Base-by-base conservation (phyloP, 2,888 invertebrate species). In the Cryptus armator region DNA sequence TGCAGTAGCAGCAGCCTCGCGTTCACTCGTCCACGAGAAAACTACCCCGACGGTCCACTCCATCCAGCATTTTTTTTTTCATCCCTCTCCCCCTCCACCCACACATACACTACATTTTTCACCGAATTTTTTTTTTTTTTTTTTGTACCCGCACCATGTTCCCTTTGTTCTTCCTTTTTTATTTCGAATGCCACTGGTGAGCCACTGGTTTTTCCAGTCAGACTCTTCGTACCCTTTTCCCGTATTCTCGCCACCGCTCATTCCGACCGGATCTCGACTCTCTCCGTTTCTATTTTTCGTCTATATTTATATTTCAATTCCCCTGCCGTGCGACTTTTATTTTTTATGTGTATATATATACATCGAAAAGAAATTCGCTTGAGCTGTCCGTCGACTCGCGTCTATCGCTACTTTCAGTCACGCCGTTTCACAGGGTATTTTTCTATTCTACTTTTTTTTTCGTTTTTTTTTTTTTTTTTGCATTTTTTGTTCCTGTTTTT, bases 21-120 rank as follows among this genome's bases (percentile, higher is more conserved):
- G 64, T 66, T 72, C 79, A 53, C 66, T 53, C 79, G 71, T 66
- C 72, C 78, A 62, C 51, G 78, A 70, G 70, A 79, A 79, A 80
- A 80, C 71, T 80, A 80, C 79, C 64, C 64, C 66, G 53, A 56
- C 72, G 72, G n/a, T 80, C 79, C 56, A 53, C 72, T 76, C 37
- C 75, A 19, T 66, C 75, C 48, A 56, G 56, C 56, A 53, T 19
- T 24, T 9, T 66, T 64, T 70, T 78, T 71, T 79, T 71, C 78
- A 59, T n/a, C 43, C 37, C 62, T n/a, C 64, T 16, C 46, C 32
- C 32, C 66, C 51, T 12, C 43, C n/a, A 19, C 64, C 67, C 68
- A 29, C 12, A n/a, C 64, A 48, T 51, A 43, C 64, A 29, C 59
- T 46, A 53, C 71, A 62, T 48, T 44, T 51, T 71, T 62, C 53